Evolutionary conservation across 1,140 invertebrate species (phyloP), one percentile per base, ranked within the genome.

Genomic region (Drosophila eugracilis): DNA sequence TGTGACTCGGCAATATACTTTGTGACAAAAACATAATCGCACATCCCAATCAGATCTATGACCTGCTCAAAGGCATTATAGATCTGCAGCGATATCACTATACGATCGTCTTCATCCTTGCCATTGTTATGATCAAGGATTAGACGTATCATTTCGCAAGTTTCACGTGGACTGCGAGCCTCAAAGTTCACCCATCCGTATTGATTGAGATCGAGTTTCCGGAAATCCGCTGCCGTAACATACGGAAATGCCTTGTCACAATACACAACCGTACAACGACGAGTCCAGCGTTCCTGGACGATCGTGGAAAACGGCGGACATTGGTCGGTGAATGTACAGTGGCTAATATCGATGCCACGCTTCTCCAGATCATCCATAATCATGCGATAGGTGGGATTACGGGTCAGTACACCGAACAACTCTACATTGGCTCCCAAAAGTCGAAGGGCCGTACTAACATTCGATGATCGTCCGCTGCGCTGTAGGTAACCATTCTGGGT

Each of bases 111-210:
- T 0, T 32, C 21, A 0, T 47, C 21, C 0, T 9, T 12, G 0
- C 63, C 63, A 7, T 81, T 72, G 41, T 95, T 95, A 70, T 92
- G 93, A n/a, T 91, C 79, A 7, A 95, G 91, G 19, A 88, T 57
- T 4, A 93, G 69, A 0, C 67, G 41, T 72, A 96, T 93, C 94
- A 95, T 95, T 52, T 91, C 81, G 5, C 91, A 59, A 5, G 95
- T 92, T 45, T 93, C 92, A 1, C 75, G 62, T 2, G 92, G 78
- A 90, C 94, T 93, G 47, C 94, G 92, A 0, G 10, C 94, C 94
- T 95, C 95, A 91, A 95, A 95, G 90, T 96, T 95, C 63, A 96
- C 93, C 95, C 95, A 96, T 12, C 91, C 92, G 63, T 95, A 95
- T 5, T 55, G 22, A 7, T 94, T 39, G 19, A 93, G 79, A 78